Evolutionary conservation across 2,888 invertebrate species (phyloP).

Genomic region (Siphonodentalium dalli): DNA sequence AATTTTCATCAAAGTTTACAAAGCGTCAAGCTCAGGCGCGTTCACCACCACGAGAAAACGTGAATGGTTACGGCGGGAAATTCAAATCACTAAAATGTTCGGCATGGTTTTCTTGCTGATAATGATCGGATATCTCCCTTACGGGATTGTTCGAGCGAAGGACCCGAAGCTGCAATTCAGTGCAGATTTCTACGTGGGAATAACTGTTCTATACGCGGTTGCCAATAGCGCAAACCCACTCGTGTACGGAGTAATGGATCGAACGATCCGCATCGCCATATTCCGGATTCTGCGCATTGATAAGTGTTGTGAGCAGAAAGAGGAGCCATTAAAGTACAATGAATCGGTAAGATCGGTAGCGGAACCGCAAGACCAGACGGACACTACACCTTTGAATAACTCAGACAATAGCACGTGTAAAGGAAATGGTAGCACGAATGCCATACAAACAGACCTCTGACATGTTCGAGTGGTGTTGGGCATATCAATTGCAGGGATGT

Average conservation of each 20-base stretch:
- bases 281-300: constrained; percentile 44
- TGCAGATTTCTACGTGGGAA: constrained; percentile 60
- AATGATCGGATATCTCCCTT: constrained; percentile 60
- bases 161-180: constrained; percentile 52
- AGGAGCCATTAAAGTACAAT: too few relatives aligned
- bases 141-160: constrained; percentile 57
- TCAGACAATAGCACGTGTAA: too few relatives aligned
- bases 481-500: too few relatives aligned
- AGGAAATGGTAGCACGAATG: too few relatives aligned
- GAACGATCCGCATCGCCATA: constrained; percentile 54
- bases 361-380: too few relatives aligned
- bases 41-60: constrained; percentile 48
- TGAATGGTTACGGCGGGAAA: constrained; percentile 56
- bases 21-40: constrained; percentile 50
- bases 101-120: constrained; percentile 62
- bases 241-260: constrained; percentile 62
- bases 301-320: too few relatives aligned
- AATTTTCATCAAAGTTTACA: constrained; percentile 59
- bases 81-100: constrained; percentile 65
- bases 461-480: too few relatives aligned
- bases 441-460: too few relatives aligned
- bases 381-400: too few relatives aligned
- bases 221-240: constrained; percentile 60
- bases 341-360: too few relatives aligned
- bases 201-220: constrained; percentile 60